Evolutionary conservation across 2,797 vertebrate genomes (phyloP).

Genomic region (Tarsius wallacei): DNA sequence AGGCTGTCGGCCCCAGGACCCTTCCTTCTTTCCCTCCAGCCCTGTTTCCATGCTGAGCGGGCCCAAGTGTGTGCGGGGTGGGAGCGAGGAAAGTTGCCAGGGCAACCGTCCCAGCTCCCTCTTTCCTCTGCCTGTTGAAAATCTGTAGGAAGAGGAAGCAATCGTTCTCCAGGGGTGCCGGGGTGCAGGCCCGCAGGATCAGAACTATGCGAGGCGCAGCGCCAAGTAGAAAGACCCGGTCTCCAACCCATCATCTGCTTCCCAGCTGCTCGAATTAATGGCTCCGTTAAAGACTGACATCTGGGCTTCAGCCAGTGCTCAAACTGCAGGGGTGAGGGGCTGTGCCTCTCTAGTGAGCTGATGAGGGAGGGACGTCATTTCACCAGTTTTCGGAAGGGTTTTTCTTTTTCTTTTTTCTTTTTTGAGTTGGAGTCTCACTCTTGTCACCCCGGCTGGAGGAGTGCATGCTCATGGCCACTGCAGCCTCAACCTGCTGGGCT

Average conservation of each 20-base stretch:
- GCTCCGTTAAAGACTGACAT: background rate
- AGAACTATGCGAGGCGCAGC: background rate
- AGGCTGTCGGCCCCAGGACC: background rate
- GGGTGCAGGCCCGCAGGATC: background rate
- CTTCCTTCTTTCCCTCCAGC: background rate
- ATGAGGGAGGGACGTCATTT: background rate
- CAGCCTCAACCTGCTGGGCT: too few species aligned
- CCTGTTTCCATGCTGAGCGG: background rate
- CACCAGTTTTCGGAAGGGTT: too few species aligned
- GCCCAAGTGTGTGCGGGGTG: background rate
- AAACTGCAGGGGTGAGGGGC: background rate
- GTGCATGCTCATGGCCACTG: too few species aligned
- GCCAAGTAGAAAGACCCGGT: background rate
- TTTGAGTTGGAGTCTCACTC: too few species aligned
- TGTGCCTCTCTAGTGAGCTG: too few species aligned
- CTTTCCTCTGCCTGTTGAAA: conserved; percentile 23
- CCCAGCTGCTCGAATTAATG: background rate
- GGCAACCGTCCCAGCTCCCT: conserved; percentile 10
- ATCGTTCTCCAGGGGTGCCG: background rate
- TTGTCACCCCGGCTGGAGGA: too few species aligned
- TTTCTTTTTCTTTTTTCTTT: too few species aligned
- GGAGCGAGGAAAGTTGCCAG: background rate
- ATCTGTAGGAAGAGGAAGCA: conserved; percentile 29
- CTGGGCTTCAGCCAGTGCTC: background rate
- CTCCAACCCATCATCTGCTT: background rate